Conservation (phyloP, 2,113 vertebrate genomes). For the Crocuta crocuta region DNA sequence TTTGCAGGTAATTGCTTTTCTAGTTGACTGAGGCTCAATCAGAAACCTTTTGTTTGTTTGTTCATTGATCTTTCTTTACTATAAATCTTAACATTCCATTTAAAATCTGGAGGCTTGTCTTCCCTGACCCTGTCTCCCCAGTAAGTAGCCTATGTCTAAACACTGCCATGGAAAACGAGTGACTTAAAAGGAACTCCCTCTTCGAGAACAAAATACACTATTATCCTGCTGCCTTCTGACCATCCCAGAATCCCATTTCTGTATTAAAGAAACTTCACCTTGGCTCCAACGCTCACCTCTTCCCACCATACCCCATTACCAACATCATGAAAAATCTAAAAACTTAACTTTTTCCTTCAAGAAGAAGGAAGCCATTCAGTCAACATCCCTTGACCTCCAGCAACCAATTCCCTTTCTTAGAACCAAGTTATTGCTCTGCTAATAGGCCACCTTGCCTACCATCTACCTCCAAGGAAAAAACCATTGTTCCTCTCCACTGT, state of each 20-base stretch:
- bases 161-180: not conserved
- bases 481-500: not conserved
- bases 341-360: not conserved
- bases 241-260: not conserved
- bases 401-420: not conserved
- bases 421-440: not conserved
- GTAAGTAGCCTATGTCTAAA: not conserved
- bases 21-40: conserved; percentile 12
- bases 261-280: not conserved
- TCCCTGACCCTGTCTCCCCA: not conserved
- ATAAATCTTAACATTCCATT: not conserved
- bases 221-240: not conserved
- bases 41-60: not conserved
- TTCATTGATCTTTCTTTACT: conserved; percentile 27
- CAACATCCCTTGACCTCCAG: not conserved
- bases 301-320: not conserved
- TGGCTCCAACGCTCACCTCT: not conserved
- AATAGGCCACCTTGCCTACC: not conserved
- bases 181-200: not conserved
- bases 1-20: conserved; percentile 50
- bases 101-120: not conserved
- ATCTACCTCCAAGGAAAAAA: not conserved
- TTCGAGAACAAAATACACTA: not conserved
- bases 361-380: not conserved
- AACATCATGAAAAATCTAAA: not conserved